These are phyloP conservation scores for Engraulis encrasicolus DNA, from an alignment of 2,113 vertebrate genomes.

Conservation along the genomic window DNA sequence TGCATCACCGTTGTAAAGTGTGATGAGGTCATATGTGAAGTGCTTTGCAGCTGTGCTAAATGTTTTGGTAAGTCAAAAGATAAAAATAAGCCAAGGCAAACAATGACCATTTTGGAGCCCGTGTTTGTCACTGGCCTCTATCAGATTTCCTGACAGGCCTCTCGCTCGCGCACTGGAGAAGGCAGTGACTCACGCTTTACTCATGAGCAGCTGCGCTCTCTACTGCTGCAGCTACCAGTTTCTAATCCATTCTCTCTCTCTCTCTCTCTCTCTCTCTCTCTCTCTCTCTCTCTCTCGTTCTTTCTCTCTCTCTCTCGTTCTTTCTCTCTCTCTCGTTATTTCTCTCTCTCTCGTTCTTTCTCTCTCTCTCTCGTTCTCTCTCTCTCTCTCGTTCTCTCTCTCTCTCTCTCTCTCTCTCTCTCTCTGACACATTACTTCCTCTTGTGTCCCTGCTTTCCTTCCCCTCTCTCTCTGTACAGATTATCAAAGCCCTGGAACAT, in stretches of 20 bases:
- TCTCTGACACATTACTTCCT: not conserved
- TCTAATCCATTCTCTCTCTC: not conserved
- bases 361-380: not conserved
- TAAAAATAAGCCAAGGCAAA: not conserved
- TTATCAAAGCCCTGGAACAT: conserved; percentile 95
- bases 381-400: not conserved
- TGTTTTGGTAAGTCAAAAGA: not conserved
- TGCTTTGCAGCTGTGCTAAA: not conserved
- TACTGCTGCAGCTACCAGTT: not conserved
- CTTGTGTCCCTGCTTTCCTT: not conserved
- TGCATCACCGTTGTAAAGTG: not conserved
- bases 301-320: too few species aligned
- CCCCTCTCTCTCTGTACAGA: conserved; percentile 71
- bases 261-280: too few species aligned
- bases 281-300: not conserved
- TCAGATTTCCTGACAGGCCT: not conserved
- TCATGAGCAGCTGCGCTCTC: not conserved
- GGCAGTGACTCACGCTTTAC: not conserved
- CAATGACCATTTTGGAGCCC: not conserved
- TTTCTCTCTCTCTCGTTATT: not conserved
- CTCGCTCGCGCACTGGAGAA: too few species aligned
- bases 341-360: not conserved
- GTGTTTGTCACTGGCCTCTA: not conserved
- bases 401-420: not conserved
- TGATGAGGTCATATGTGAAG: not conserved